Evolutionary conservation across 2,113 vertebrate species (phyloP), one percentile per base, ranked within the genome.

Genomic region (Nerophis ophidion): DNA sequence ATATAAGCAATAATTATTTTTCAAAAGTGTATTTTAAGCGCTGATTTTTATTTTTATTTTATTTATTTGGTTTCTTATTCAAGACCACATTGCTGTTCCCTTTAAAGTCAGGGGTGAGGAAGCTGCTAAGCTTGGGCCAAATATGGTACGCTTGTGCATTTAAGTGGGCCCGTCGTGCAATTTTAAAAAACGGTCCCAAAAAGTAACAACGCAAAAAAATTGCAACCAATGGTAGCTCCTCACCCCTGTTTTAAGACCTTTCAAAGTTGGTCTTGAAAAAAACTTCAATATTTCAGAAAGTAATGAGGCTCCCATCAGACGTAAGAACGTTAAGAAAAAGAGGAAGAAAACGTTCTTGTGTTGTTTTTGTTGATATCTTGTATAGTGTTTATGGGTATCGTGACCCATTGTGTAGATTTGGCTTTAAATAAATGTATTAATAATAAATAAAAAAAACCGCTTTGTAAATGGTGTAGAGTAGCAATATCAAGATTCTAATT

Each of bases 1-100:
- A 87, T 82, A 93, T 93, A 93, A 98, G 95, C 95, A 98, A 99
- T 99, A 98, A 96, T 98, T 97, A 97, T 99, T 99, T 98, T 98
- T 97, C 81, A 86, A 77, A 98, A 92, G 93, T 97, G 93, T 91
- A 85, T 93, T 95, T 95, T 94, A 95, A 44, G 92, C 94, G 94
- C 88, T 92, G 94, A 89, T 90, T 93, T 92, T 93, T 93, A 10
- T 15, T 16, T 55, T 38, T 16, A 8, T 52, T 17, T 16, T 6
- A 14, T 5, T 15, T 11, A 40, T 34, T 58, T 45, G 8, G 26
- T 3, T 46, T 44, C 13, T 11, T 26, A 19, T 44, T 45, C 93
- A 76, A 65, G 80, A 76, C 74, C 74, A 78, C 81, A 84, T 82
- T 80, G 78, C 76, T 81, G 68, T 80, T 74, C 57, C 70, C 40